A percentile compares a stretch with the other conserved stretches of the same genome.
Conservation (phyloP, 64 coral and sea anemone species). For the Hydrozoanthus tunicans region DNA sequence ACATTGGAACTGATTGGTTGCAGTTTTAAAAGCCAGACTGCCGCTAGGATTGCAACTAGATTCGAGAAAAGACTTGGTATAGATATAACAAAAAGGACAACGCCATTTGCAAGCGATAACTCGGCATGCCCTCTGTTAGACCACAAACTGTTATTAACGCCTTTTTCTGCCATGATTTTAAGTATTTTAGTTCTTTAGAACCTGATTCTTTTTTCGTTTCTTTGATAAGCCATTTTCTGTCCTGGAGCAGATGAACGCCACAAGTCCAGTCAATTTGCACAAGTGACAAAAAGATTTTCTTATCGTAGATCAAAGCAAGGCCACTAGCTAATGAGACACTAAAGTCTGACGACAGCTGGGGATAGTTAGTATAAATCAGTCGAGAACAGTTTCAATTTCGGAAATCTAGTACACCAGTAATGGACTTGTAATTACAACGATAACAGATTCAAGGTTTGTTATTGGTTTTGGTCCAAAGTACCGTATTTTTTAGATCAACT, state of each 20-base stretch:
- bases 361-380: not conserved
- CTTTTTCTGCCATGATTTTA: not conserved
- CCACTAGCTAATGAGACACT: not conserved
- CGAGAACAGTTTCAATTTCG: not conserved
- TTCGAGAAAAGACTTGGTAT: slow-evolving; percentile 41
- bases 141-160: not conserved
- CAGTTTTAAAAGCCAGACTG: slow-evolving; percentile 16
- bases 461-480: not conserved
- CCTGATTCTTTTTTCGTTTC: not conserved
- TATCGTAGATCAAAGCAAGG: not conserved
- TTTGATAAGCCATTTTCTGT: not conserved
- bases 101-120: not conserved
- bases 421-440: not conserved
- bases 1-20: slow-evolving; percentile 32
- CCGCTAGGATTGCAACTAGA: slow-evolving; percentile 14
- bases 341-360: not conserved
- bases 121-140: not conserved
- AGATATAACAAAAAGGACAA: slow-evolving; percentile 12
- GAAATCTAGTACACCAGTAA: slow-evolving; percentile 11
- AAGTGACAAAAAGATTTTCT: not conserved
- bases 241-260: not conserved
- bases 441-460: not conserved
- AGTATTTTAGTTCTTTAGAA: not conserved
- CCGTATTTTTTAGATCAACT: not conserved
- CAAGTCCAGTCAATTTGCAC: not conserved